phyloP scores from a whole-genome alignment of 2,888 invertebrate species.

The Drosophila nr. perissopoda region DNA sequence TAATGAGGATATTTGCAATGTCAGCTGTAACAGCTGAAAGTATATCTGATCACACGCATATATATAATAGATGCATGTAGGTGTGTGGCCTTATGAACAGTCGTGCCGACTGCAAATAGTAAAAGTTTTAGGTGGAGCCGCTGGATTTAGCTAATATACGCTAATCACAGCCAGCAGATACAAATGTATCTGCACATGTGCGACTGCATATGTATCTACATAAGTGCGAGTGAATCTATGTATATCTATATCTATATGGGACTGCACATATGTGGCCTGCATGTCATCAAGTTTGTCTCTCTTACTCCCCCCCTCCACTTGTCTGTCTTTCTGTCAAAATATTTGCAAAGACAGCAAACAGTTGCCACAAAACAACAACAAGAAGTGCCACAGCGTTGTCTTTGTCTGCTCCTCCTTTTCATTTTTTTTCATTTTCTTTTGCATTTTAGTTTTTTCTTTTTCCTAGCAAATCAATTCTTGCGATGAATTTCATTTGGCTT shows the following conservation, averaged over 20 bases:
- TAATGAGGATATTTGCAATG: neutral
- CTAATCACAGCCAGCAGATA: constrained; percentile 43
- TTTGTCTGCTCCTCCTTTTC: constrained; percentile 11
- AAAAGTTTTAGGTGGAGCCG: constrained; percentile 39
- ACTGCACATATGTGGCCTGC: constrained; percentile 58
- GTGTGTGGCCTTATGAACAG: constrained; percentile 12
- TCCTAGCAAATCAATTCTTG: constrained; percentile 51
- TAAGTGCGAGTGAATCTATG: neutral
- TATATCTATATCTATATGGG: constrained; percentile 11
- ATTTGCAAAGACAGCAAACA: constrained; percentile 63
- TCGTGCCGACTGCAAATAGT: constrained; percentile 1
- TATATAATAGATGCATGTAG: neutral
- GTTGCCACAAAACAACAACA: constrained; percentile 43
- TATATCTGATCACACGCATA: neutral
- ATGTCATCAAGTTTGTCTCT: constrained; percentile 52
- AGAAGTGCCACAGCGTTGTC: constrained; percentile 13
- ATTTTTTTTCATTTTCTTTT: constrained; percentile 6
- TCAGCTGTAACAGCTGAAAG: neutral
- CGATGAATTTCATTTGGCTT: constrained; percentile 52
- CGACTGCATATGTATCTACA: constrained; percentile 4
- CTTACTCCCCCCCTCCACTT: neutral
- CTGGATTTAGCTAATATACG: constrained; percentile 38
- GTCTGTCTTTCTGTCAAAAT: constrained; percentile 49
- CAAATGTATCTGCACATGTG: constrained; percentile 17
- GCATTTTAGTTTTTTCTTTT: neutral